These are phyloP conservation scores for Gymnocypris eckloni DNA, from an alignment of 2,797 vertebrate genomes.

Conservation along the genomic window DNA sequence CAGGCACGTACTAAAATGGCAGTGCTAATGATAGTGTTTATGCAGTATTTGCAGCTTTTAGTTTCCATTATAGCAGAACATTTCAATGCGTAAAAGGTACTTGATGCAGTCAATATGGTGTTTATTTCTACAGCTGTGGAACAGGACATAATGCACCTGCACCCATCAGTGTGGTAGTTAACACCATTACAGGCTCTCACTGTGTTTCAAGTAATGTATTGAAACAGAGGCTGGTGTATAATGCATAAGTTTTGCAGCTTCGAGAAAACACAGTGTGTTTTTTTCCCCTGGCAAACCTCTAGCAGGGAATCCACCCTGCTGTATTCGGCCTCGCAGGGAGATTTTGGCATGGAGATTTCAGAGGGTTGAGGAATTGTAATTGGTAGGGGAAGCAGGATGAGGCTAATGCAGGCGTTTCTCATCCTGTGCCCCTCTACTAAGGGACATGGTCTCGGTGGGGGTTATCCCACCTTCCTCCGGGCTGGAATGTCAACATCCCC, in stretches of 20 bases:
- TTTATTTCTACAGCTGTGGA: slow-evolving; percentile 32
- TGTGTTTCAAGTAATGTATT: slow-evolving; percentile 13
- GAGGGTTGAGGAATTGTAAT: slow-evolving; percentile 24
- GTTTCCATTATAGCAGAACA: slow-evolving; percentile 29
- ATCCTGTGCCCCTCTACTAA: slow-evolving; percentile 29
- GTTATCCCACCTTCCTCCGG: slow-evolving; percentile 17
- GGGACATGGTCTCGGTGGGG: slow-evolving; percentile 17
- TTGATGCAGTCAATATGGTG: slow-evolving; percentile 13
- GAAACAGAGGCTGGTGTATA: background rate
- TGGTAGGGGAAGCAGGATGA: slow-evolving; percentile 26
- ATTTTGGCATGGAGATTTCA: slow-evolving; percentile 10
- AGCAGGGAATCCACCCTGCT: background rate
- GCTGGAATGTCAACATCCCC: slow-evolving; percentile 47
- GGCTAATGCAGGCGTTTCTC: slow-evolving; percentile 23
- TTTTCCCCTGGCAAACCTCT: background rate
- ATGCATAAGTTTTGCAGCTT: slow-evolving; percentile 1
- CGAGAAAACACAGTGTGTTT: background rate
- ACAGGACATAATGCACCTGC: slow-evolving; percentile 32
- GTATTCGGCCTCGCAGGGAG: background rate
- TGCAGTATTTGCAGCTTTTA: slow-evolving; percentile 40
- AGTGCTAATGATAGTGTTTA: slow-evolving; percentile 29
- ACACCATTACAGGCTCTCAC: background rate
- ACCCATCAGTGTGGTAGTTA: slow-evolving; percentile 14
- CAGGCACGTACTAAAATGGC: slow-evolving; percentile 8
- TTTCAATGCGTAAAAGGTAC: slow-evolving; percentile 40